phyloP scores from a whole-genome alignment of 2,888 invertebrate species.

The Noctua pronuba region DNA sequence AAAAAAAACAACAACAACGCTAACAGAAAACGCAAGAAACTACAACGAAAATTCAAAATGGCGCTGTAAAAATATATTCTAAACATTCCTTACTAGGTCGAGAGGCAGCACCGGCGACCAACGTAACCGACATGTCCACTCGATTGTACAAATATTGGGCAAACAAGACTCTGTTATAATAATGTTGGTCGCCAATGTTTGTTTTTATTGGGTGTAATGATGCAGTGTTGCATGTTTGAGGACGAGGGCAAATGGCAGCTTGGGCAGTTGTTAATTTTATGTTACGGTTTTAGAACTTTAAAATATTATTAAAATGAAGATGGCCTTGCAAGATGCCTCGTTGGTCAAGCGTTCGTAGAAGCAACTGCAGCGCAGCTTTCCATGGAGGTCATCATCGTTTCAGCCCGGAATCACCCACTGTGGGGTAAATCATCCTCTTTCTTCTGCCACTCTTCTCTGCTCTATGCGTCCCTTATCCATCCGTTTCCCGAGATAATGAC shows the following conservation, averaged over 20 bases:
- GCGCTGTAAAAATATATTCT: conserved; percentile 43
- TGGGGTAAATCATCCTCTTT: no score
- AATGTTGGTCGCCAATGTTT: conserved; percentile 76
- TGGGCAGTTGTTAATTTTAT: background rate
- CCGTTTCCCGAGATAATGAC: no score
- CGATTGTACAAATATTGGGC: conserved; percentile 80
- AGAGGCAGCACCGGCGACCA: conserved; percentile 55
- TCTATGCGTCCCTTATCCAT: no score
- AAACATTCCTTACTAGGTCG: conserved; percentile 59
- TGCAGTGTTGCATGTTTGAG: conserved; percentile 66
- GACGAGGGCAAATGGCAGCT: conserved; percentile 33
- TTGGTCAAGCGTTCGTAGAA: background rate
- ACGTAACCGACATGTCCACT: conserved; percentile 67
- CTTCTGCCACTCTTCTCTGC: no score
- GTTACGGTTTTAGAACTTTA: background rate
- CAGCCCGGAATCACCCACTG: no score
- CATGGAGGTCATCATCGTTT: background rate
- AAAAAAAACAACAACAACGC: background rate
- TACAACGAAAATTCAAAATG: conserved; percentile 28
- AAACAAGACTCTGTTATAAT: conserved; percentile 76
- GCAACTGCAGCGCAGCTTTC: background rate
- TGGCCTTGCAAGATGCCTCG: background rate
- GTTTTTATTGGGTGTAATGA: conserved; percentile 73
- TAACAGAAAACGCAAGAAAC: conserved; percentile 6
- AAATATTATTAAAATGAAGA: background rate